phyloP scores from a whole-genome alignment of 2,113 vertebrate genomes.

The Uria lomvia region DNA sequence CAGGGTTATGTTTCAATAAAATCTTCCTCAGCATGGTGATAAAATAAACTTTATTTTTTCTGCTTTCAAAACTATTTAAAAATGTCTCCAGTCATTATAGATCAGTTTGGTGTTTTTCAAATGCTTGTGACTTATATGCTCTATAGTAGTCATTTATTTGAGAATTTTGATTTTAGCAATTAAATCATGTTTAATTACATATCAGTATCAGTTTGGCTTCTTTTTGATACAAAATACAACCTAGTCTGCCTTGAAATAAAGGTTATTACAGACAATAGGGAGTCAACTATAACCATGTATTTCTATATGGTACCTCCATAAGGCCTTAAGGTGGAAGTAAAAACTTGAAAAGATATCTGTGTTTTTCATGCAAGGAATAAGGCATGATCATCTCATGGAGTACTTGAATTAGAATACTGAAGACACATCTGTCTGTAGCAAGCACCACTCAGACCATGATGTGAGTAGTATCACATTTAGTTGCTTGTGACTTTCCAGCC shows the following conservation, averaged over 20 bases:
- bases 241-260: background rate
- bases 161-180: background rate
- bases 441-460: background rate
- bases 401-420: background rate
- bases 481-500: background rate
- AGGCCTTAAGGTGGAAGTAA: background rate
- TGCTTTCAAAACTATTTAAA: background rate
- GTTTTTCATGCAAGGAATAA: background rate
- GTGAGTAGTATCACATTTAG: background rate
- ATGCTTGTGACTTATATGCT: accelerated
- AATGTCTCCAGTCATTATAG: background rate
- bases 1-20: background rate
- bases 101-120: background rate
- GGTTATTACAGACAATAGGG: background rate
- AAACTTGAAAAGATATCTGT: background rate
- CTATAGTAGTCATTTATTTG: background rate
- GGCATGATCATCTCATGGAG: background rate
- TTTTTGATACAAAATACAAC: background rate
- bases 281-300: background rate
- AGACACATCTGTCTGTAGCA: background rate
- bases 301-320: background rate
- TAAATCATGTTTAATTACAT: background rate
- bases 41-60: background rate
- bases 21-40: background rate
- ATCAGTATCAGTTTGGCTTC: background rate